Evolutionary conservation across 2,888 invertebrate genomes (phyloP).

Genomic region (Thymelicus lineola): DNA sequence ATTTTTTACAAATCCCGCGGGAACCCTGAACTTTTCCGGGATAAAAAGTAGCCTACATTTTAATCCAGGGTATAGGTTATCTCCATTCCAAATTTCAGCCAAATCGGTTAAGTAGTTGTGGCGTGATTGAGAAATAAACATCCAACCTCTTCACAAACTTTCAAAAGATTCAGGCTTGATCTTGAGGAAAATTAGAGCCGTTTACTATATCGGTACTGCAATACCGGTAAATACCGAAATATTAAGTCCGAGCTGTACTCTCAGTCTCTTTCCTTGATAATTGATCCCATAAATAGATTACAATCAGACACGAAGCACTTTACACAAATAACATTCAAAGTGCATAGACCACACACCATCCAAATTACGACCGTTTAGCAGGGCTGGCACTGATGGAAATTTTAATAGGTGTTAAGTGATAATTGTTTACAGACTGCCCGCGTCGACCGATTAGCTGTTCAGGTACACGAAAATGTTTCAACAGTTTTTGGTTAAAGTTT

Average conservation of each 20-base stretch:
- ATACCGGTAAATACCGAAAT: not conserved
- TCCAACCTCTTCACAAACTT: no score
- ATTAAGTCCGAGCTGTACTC: not conserved
- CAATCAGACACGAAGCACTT: slow-evolving; percentile 1
- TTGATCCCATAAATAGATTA: not conserved
- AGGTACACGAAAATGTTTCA: not conserved
- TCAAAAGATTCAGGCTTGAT: no score
- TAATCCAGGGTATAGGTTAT: no score
- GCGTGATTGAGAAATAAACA: no score
- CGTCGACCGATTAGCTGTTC: not conserved
- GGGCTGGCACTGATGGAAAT: slow-evolving; percentile 15
- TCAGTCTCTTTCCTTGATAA: not conserved
- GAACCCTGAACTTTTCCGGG: no score
- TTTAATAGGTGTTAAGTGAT: slow-evolving; percentile 26
- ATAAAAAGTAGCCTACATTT: no score
- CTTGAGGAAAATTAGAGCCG: no score
- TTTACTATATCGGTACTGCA: no score
- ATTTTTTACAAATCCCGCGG: no score
- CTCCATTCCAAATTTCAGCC: no score
- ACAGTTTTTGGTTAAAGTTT: not conserved
- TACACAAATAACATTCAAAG: slow-evolving; percentile 4
- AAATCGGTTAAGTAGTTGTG: no score
- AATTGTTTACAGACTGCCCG: slow-evolving; percentile 14
- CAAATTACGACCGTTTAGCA: slow-evolving; percentile 41
- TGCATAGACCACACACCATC: slow-evolving; percentile 41